Percentiles rank a stretch among this genome's conserved stretches.
phyloP scores from a whole-genome alignment of 2,113 vertebrate species.

The Varanus komodoensis region DNA sequence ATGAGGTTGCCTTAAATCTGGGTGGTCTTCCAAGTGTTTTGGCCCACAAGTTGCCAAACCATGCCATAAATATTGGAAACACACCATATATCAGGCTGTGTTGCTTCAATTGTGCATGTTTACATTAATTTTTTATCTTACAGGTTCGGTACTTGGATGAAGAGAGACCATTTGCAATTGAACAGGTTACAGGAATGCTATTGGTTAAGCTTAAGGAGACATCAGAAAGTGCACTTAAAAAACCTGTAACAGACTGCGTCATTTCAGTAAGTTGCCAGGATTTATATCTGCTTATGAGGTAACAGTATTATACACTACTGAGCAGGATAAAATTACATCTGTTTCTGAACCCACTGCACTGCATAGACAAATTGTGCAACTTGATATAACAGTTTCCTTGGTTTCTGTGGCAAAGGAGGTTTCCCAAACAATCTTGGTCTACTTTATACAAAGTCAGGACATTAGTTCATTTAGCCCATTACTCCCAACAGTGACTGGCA shows the following conservation, averaged over 20 bases:
- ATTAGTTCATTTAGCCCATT: no score
- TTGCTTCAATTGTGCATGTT: neutral
- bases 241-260: slow-evolving; percentile 95
- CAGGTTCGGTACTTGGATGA: slow-evolving; percentile 94
- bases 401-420: neutral
- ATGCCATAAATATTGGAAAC: neutral
- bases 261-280: slow-evolving; percentile 86
- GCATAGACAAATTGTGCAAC: neutral
- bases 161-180: slow-evolving; percentile 92
- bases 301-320: neutral
- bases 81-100: neutral
- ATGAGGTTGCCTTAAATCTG: neutral
- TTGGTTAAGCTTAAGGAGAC: slow-evolving; percentile 95
- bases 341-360: neutral
- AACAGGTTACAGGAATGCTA: slow-evolving; percentile 93
- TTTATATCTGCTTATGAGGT: rapidly evolving
- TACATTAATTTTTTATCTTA: slow-evolving; percentile 32
- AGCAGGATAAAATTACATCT: neutral
- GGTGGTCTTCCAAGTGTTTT: no score
- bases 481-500: no score
- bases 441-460: no score
- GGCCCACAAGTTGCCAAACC: no score
- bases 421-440: neutral
- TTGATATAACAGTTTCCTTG: neutral
- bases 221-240: slow-evolving; percentile 93